These are phyloP conservation scores for Porites lobata DNA, from an alignment of 92 coral and sea anemone species.

Conservation along the genomic window DNA sequence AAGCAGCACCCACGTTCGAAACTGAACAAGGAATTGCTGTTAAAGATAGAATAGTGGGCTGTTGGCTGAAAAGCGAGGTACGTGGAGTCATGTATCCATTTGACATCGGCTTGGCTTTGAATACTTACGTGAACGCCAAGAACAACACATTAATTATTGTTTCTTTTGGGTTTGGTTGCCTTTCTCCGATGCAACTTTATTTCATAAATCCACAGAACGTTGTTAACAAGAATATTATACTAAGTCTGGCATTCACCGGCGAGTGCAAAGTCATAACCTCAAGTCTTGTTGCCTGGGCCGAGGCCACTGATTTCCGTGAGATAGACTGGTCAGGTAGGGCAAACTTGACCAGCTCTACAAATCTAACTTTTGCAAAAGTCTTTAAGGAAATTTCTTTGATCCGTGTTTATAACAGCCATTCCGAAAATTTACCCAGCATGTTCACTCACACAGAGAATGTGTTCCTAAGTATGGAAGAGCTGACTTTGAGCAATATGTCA, in stretches of 20 bases:
- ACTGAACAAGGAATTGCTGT: constrained; percentile 8
- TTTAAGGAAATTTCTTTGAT: background rate
- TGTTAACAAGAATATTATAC: constrained; percentile 4
- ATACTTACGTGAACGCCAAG: background rate
- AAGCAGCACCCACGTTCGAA: background rate
- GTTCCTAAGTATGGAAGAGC: background rate
- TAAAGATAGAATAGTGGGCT: background rate
- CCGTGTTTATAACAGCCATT: background rate
- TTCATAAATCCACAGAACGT: background rate
- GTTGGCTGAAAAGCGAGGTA: background rate
- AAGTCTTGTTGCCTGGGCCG: constrained; percentile 10
- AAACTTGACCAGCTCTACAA: background rate
- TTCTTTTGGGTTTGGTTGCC: background rate
- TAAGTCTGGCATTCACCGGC: background rate
- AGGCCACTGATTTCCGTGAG: constrained; percentile 2
- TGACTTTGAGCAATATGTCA: background rate
- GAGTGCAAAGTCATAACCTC: background rate
- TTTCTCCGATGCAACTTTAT: background rate
- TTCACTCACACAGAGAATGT: constrained; percentile 10
- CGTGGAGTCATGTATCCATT: background rate
- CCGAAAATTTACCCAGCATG: background rate
- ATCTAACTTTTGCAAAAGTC: background rate
- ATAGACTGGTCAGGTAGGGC: background rate
- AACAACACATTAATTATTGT: background rate
- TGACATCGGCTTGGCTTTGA: constrained; percentile 21